Conservation (phyloP, 2,797 vertebrate genomes). For the Diplodus sargus region DNA sequence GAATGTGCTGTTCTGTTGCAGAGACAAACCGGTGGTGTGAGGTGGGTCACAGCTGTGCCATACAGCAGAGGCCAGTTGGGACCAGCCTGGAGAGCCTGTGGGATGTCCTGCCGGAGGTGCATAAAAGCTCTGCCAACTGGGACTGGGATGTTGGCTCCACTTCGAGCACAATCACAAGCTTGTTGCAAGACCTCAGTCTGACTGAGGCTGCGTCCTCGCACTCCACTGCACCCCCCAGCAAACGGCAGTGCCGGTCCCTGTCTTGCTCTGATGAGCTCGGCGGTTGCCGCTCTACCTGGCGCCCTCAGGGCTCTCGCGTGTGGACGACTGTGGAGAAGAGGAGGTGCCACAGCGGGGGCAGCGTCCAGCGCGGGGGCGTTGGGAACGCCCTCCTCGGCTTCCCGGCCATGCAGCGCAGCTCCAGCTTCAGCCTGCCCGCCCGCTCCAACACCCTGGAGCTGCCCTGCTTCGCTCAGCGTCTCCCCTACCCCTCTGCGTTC, state of each 20-base stretch:
- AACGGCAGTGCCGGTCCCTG: constrained; percentile 94
- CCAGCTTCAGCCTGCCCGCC: constrained; percentile 93
- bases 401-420: constrained; percentile 92
- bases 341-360: constrained; percentile 93
- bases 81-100: constrained; percentile 86
- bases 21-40: constrained; percentile 81
- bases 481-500: constrained; percentile 70
- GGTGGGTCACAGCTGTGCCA: constrained; percentile 69
- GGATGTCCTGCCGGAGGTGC: constrained; percentile 82
- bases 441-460: constrained; percentile 84
- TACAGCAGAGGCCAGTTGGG: constrained; percentile 79
- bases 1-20: constrained; percentile 56
- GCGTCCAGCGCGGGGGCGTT: constrained; percentile 85
- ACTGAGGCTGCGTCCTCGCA: constrained; percentile 78
- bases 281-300: constrained; percentile 88
- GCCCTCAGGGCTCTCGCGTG: constrained; percentile 91
- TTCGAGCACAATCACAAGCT: constrained; percentile 78
- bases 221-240: constrained; percentile 90
- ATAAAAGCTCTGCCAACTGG: constrained; percentile 70
- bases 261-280: constrained; percentile 93
- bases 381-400: constrained; percentile 63
- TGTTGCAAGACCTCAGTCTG: constrained; percentile 84
- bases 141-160: constrained; percentile 69
- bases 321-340: constrained; percentile 95
- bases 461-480: constrained; percentile 68